Percentiles rank a stretch among this genome's conserved stretches.
Conservation (phyloP, 2,888 invertebrate species). For the Caenorhabditis imperialis region DNA sequence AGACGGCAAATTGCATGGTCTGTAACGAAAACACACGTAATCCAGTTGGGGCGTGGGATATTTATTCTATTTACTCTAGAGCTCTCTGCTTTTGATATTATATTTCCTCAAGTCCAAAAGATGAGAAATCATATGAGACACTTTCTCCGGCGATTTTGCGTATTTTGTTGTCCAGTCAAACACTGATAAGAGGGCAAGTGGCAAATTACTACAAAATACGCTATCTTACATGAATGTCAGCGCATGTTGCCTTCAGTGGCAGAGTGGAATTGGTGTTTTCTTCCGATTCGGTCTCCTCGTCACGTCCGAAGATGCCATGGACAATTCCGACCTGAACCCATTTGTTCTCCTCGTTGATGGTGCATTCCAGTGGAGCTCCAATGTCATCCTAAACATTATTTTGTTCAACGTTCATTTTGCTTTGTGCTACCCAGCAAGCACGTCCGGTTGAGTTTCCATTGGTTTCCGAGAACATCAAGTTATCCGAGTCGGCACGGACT, state of each 20-base stretch:
- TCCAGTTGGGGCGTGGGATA: constrained; percentile 18
- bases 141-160: neutral
- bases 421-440: constrained; percentile 52
- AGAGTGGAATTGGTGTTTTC: constrained; percentile 14
- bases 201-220: constrained; percentile 46
- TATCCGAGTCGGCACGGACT: constrained; percentile 13
- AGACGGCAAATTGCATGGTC: constrained; percentile 50
- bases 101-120: constrained; percentile 30
- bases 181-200: constrained; percentile 18
- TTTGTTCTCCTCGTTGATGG: constrained; percentile 26
- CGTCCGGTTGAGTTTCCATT: constrained; percentile 35
- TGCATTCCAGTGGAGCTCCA: constrained; percentile 54
- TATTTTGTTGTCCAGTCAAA: constrained; percentile 24
- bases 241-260: constrained; percentile 15
- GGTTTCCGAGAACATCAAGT: constrained; percentile 37
- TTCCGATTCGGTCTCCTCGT: constrained; percentile 18
- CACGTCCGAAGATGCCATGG: constrained; percentile 29
- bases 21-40: constrained; percentile 29
- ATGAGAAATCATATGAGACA: constrained; percentile 21
- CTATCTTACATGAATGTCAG: constrained; percentile 37
- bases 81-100: constrained; percentile 15
- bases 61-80: constrained; percentile 4
- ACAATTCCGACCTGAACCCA: constrained; percentile 52
- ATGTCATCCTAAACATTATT: constrained; percentile 39
- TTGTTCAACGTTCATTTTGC: neutral